Percentiles rank a stretch among this genome's conserved stretches.
These are phyloP conservation scores for Lutjanus campechanus DNA, from an alignment of 2,797 vertebrate genomes.

Conservation along the genomic window DNA sequence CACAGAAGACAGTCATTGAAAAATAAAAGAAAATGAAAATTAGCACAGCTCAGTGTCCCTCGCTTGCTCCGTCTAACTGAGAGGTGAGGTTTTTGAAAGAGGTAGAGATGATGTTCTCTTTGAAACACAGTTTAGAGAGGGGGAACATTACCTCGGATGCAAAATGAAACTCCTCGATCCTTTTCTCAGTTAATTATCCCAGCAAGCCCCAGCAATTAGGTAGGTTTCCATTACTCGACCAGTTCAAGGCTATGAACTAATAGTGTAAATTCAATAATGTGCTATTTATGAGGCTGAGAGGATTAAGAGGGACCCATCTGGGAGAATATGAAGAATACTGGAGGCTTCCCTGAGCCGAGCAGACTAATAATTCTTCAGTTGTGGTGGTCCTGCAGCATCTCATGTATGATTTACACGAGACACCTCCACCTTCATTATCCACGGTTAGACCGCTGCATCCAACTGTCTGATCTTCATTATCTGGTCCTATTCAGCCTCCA, in stretches of 20 bases:
- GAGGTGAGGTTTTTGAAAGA: slow-evolving; percentile 32
- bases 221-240: slow-evolving; percentile 66
- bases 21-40: slow-evolving; percentile 49
- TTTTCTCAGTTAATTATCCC: slow-evolving; percentile 70
- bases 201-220: slow-evolving; percentile 61
- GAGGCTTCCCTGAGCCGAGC: slow-evolving; percentile 14
- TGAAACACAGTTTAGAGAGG: slow-evolving; percentile 35
- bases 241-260: slow-evolving; percentile 70
- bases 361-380: slow-evolving; percentile 2
- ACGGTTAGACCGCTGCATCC: slow-evolving; percentile 12
- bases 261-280: slow-evolving; percentile 72
- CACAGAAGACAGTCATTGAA: slow-evolving; percentile 37
- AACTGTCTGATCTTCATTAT: slow-evolving; percentile 26
- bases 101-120: slow-evolving; percentile 38
- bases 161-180: slow-evolving; percentile 39
- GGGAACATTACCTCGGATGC: slow-evolving; percentile 47
- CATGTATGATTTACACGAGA: slow-evolving; percentile 34
- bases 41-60: slow-evolving; percentile 12
- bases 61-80: slow-evolving; percentile 16
- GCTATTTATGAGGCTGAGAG: slow-evolving; percentile 66
- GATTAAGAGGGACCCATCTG: slow-evolving; percentile 59
- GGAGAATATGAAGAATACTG: slow-evolving; percentile 44
- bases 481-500: not conserved
- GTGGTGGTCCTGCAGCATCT: slow-evolving; percentile 42
- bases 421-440: slow-evolving; percentile 12